A percentile compares a stretch with the other conserved stretches of the same genome.
Conservation (phyloP, 2,888 invertebrate genomes). For the Apantesis nais region DNA sequence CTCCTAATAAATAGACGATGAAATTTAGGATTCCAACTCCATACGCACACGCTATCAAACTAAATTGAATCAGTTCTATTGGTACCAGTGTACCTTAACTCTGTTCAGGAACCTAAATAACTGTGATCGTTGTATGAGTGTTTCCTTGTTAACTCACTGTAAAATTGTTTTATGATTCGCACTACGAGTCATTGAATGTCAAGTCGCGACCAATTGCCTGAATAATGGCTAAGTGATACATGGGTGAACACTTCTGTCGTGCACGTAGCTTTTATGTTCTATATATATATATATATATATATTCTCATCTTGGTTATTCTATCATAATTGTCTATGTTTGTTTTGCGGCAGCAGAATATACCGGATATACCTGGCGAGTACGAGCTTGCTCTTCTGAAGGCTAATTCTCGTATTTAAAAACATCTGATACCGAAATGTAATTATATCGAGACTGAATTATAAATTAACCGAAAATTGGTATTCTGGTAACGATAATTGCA, state of each 20-base stretch:
- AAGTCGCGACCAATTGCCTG: slow-evolving; percentile 53
- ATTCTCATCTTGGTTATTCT: neutral
- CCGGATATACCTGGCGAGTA: too few species aligned
- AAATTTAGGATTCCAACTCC: neutral
- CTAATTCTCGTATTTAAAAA: too few species aligned
- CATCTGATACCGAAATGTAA: too few species aligned
- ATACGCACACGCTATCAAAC: neutral
- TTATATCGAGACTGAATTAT: too few species aligned
- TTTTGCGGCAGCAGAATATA: too few species aligned
- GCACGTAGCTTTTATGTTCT: neutral
- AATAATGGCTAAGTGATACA: slow-evolving; percentile 37
- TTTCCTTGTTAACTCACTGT: slow-evolving; percentile 63
- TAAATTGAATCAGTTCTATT: neutral
- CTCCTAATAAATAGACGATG: too few species aligned
- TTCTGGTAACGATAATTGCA: too few species aligned
- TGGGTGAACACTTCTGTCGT: neutral
- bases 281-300: too few species aligned
- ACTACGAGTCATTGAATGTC: slow-evolving; percentile 50
- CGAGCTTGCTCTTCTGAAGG: too few species aligned
- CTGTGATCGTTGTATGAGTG: slow-evolving; percentile 30
- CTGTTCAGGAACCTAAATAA: slow-evolving; percentile 19
- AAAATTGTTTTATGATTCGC: slow-evolving; percentile 62
- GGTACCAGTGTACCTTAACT: slow-evolving; percentile 1
- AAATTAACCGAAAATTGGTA: too few species aligned
- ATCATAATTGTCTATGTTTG: too few species aligned